Conservation (phyloP, 1,140 invertebrate genomes). For the Trichogramma pretiosum region DNA sequence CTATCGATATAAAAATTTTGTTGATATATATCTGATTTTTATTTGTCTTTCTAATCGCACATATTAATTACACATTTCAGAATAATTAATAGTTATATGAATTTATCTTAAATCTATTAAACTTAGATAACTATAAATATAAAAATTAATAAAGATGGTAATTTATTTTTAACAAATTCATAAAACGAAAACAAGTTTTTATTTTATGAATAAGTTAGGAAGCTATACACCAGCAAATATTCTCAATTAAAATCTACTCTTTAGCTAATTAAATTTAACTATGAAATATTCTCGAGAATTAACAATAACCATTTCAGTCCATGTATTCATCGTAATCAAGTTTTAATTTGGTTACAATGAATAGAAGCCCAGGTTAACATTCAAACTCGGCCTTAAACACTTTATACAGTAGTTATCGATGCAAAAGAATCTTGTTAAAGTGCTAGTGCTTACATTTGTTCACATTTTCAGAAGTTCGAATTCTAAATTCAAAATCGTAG, state of each 20-base stretch:
- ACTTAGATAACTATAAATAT: too few species aligned
- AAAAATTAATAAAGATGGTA: too few species aligned
- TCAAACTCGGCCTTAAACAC: too few species aligned
- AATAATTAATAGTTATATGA: too few species aligned
- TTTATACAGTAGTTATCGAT: too few species aligned
- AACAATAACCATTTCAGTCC: slow-evolving; percentile 6
- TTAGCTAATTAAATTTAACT: too few species aligned
- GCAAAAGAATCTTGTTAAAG: too few species aligned
- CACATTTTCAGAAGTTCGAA: too few species aligned
- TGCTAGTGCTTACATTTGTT: too few species aligned
- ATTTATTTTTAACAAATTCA: slow-evolving; percentile 1
- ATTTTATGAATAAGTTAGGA: slow-evolving; percentile 5
- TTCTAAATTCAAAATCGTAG: too few species aligned
- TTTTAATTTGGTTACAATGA: background rate
- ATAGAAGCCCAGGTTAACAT: slow-evolving; percentile 1
- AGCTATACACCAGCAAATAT: slow-evolving; percentile 1
- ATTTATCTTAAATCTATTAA: background rate
- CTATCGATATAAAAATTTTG: too few species aligned
- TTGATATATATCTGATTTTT: too few species aligned
- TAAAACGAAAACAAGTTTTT: background rate
- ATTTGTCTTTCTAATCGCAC: background rate
- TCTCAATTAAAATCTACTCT: background rate
- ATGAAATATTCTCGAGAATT: slow-evolving; percentile 10
- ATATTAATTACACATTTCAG: background rate
- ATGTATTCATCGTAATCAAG: slow-evolving; percentile 5